These are phyloP conservation scores for Uloborus plumipes DNA, from an alignment of 2,888 invertebrate species.

Conservation along the genomic window DNA sequence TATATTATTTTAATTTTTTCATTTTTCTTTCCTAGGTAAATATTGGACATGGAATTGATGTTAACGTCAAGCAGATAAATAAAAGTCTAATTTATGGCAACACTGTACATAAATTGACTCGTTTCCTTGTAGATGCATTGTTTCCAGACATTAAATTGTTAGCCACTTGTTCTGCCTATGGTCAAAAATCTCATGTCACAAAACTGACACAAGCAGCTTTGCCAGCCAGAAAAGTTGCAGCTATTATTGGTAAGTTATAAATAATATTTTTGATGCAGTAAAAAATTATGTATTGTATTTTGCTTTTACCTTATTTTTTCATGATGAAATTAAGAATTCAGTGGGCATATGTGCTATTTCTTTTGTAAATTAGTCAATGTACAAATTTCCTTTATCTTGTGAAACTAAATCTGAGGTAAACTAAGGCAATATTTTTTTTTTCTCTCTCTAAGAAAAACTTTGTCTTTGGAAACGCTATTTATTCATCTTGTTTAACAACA, in stretches of 20 bases:
- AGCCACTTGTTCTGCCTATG: slow-evolving; percentile 48
- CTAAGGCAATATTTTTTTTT: too few relatives aligned
- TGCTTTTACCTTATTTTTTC: too few relatives aligned
- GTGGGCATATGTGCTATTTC: too few relatives aligned
- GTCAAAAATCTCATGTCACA: slow-evolving; percentile 53
- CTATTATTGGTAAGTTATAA: slow-evolving; percentile 42
- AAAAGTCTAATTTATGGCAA: slow-evolving; percentile 49
- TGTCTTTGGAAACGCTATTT: too few relatives aligned
- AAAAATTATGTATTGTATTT: too few relatives aligned
- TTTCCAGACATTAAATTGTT: slow-evolving; percentile 46
- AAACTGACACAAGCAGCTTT: slow-evolving; percentile 51
- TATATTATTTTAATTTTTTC: too few relatives aligned
- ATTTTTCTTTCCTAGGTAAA: slow-evolving; percentile 9
- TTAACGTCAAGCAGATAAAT: slow-evolving; percentile 36
- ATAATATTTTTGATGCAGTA: background rate
- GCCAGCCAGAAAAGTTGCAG: slow-evolving; percentile 32
- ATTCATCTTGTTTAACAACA: too few relatives aligned
- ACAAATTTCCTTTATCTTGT: too few relatives aligned
- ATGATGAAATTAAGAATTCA: background rate
- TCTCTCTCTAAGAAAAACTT: too few relatives aligned
- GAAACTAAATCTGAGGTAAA: too few relatives aligned
- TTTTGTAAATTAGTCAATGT: too few relatives aligned
- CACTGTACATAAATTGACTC: slow-evolving; percentile 32
- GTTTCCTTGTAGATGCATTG: slow-evolving; percentile 46
- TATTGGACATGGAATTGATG: slow-evolving; percentile 44